A percentile compares a stretch with the other conserved stretches of the same genome.
These are phyloP conservation scores for Rafetus swinhoei DNA, from an alignment of 2,113 vertebrate species.

Conservation along the genomic window DNA sequence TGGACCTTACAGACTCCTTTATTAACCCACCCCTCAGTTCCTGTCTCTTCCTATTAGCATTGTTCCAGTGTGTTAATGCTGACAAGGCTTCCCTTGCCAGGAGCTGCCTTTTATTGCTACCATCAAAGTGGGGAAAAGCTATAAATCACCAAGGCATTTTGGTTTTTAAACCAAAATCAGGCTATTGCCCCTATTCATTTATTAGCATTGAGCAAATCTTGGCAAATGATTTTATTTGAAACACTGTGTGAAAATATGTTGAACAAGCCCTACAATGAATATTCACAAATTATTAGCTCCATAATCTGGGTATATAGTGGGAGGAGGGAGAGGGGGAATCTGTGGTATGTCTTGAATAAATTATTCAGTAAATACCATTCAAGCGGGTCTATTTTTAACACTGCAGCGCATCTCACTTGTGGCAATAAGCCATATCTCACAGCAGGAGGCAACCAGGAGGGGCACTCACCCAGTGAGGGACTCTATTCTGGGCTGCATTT, in stretches of 20 bases:
- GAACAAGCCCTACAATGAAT: not conserved
- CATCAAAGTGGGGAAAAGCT: not conserved
- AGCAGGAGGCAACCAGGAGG: not conserved
- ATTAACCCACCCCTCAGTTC: not conserved
- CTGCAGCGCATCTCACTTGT: not conserved
- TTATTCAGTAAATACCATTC: conserved; percentile 27
- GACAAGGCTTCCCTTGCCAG: not conserved
- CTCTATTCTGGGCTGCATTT: not conserved
- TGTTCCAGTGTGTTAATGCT: not conserved
- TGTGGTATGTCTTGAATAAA: conserved; percentile 37
- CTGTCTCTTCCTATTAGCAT: not conserved
- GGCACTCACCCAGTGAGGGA: not conserved
- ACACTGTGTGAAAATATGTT: conserved; percentile 14
- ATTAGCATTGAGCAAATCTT: conserved; percentile 17
- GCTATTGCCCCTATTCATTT: not conserved
- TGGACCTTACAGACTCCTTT: not conserved
- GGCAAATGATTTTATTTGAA: not conserved
- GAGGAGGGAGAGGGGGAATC: not conserved
- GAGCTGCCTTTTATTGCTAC: not conserved
- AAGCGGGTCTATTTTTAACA: conserved; percentile 32
- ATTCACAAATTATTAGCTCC: conserved; percentile 47
- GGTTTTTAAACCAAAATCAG: not conserved
- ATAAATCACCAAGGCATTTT: not conserved
- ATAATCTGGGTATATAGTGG: conserved; percentile 6
- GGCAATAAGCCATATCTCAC: not conserved